A percentile compares a stretch with the other conserved stretches of the same genome.
Conservation (phyloP, 2,888 invertebrate genomes). For the Argynnis bischoffii region DNA sequence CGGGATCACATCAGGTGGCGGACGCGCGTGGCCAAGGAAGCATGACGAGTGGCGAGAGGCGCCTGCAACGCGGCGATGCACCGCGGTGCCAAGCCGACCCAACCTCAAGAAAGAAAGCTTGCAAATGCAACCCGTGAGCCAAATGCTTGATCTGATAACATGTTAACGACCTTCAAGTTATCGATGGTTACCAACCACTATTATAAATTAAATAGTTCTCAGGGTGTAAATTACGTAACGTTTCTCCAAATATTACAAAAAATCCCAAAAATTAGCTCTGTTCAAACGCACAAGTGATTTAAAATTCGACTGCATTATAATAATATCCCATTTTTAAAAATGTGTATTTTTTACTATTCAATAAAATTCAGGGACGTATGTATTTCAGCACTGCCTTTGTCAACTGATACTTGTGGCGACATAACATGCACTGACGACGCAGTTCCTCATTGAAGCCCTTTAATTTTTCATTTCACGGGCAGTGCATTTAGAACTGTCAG, state of each 20-base stretch:
- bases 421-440: constrained; percentile 14
- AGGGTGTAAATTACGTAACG: neutral
- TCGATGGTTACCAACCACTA: constrained; percentile 37
- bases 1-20: constrained; percentile 19
- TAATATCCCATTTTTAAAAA: too few relatives aligned
- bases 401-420: constrained; percentile 23
- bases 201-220: constrained; percentile 10
- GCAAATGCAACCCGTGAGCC: constrained; percentile 48
- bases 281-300: too few relatives aligned
- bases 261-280: neutral
- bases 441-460: constrained; percentile 12
- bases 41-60: constrained; percentile 42
- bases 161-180: constrained; percentile 49
- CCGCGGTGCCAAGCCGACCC: constrained; percentile 45
- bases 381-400: neutral
- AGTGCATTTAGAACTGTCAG: constrained; percentile 12
- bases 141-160: constrained; percentile 50
- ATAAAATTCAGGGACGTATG: neutral
- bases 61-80: constrained; percentile 48
- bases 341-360: neutral
- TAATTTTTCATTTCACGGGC: constrained; percentile 1
- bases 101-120: constrained; percentile 45
- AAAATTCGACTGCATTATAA: too few relatives aligned
- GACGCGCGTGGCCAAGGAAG: constrained; percentile 39
- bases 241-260: neutral